phyloP scores from a whole-genome alignment of 2,888 invertebrate species.

The Pantelozetes paolii region DNA sequence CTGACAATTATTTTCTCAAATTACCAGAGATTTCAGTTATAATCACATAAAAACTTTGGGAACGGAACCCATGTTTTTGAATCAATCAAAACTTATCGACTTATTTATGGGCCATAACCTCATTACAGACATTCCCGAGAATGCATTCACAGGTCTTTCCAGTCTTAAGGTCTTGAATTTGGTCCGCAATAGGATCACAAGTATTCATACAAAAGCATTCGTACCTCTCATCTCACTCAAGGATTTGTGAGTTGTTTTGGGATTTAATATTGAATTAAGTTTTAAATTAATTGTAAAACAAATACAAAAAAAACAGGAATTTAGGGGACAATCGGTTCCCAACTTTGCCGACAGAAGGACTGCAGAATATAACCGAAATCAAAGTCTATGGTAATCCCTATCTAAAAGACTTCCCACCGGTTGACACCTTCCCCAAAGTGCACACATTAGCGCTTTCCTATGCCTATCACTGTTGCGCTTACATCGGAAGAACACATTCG shows the following conservation, averaged over 20 bases:
- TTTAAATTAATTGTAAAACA: not conserved
- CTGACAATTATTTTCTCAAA: not conserved
- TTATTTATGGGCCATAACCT: conserved; percentile 76
- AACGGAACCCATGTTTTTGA: conserved; percentile 62
- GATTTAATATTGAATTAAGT: not conserved
- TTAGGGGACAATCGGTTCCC: conserved; percentile 84
- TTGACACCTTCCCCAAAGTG: conserved; percentile 78
- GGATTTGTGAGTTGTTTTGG: conserved; percentile 67
- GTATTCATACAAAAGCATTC: conserved; percentile 81
- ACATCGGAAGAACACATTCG: conserved; percentile 58
- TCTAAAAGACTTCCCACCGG: conserved; percentile 77
- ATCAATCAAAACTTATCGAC: conserved; percentile 72
- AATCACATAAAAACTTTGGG: conserved; percentile 71
- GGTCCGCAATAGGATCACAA: conserved; percentile 75
- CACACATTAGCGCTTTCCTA: conserved; percentile 80
- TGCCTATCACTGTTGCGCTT: conserved; percentile 94
- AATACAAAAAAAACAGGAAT: conserved; percentile 61
- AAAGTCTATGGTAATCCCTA: conserved; percentile 89
- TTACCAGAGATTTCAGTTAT: conserved; percentile 73
- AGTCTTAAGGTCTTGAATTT: conserved; percentile 78
- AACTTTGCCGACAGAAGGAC: conserved; percentile 72
- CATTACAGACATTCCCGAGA: conserved; percentile 67
- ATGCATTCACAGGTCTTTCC: conserved; percentile 72
- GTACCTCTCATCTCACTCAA: conserved; percentile 67
- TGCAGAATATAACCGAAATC: conserved; percentile 72